Evolutionary conservation across 2,888 invertebrate species (phyloP).

Genomic region (Agrotis clavis): DNA sequence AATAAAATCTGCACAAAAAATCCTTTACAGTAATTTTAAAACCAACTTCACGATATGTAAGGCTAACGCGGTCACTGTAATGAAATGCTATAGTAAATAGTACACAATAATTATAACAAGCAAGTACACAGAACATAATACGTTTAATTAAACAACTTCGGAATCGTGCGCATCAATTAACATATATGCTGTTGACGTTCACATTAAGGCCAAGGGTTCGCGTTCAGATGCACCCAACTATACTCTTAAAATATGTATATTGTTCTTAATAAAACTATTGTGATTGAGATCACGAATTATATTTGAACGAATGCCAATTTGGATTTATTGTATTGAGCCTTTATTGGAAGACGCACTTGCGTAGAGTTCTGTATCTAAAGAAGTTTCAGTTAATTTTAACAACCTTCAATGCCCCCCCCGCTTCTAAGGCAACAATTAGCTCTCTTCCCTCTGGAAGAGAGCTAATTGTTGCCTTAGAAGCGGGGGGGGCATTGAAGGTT

Average conservation of each 20-base stretch:
- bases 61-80: constrained; percentile 7
- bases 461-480: too few relatives aligned
- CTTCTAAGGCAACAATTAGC: neutral
- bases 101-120: constrained; percentile 32
- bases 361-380: neutral
- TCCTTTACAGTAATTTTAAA: neutral
- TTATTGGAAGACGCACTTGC: constrained; percentile 1
- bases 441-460: too few relatives aligned
- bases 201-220: constrained; percentile 80
- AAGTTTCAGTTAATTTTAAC: neutral
- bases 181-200: constrained; percentile 70
- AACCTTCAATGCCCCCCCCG: neutral
- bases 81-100: constrained; percentile 21
- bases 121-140: constrained; percentile 48
- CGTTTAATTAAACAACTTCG: constrained; percentile 60
- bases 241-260: constrained; percentile 42
- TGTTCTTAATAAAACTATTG: constrained; percentile 48
- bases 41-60: neutral
- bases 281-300: constrained; percentile 34
- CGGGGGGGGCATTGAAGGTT: too few relatives aligned
- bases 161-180: constrained; percentile 68
- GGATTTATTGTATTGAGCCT: neutral
- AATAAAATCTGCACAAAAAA: neutral
- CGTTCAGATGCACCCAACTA: constrained; percentile 56
- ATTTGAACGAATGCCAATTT: constrained; percentile 20